Evolutionary conservation across 2,888 invertebrate species (phyloP).

Genomic region (Bembecia ichneumoniformis): DNA sequence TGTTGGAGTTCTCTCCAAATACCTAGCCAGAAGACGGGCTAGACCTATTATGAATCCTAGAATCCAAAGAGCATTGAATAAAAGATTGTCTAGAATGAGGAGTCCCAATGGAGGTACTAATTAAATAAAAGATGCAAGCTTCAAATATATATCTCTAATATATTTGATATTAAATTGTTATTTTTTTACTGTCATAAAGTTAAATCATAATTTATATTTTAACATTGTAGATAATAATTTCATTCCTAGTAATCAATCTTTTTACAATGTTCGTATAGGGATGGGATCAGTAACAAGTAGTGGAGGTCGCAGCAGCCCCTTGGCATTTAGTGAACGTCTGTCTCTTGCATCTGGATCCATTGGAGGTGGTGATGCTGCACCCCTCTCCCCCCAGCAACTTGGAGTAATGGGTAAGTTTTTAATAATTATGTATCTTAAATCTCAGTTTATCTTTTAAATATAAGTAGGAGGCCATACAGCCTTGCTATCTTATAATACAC

Average conservation of each 20-base stretch:
- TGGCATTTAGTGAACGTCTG: slow-evolving; percentile 75
- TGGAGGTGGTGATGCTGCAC: slow-evolving; percentile 73
- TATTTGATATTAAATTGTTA: not conserved
- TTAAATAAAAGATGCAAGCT: too few relatives aligned
- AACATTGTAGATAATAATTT: too few relatives aligned
- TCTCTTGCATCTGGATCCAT: slow-evolving; percentile 80
- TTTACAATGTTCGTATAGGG: slow-evolving; percentile 33
- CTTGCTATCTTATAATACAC: too few relatives aligned
- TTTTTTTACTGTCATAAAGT: not conserved
- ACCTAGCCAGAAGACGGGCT: slow-evolving; percentile 80
- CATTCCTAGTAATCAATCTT: too few relatives aligned
- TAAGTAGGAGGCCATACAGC: too few relatives aligned
- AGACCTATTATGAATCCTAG: slow-evolving; percentile 75
- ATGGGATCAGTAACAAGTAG: slow-evolving; percentile 78
- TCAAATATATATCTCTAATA: too few relatives aligned
- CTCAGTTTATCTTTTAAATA: not conserved
- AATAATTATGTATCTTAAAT: too few relatives aligned
- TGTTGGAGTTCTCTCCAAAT: slow-evolving; percentile 86
- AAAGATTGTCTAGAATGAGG: slow-evolving; percentile 76
- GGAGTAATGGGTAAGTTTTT: slow-evolving; percentile 88
- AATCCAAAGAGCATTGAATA: slow-evolving; percentile 67
- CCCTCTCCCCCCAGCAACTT: slow-evolving; percentile 87
- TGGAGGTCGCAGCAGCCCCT: slow-evolving; percentile 75
- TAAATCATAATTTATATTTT: not conserved
- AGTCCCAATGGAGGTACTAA: slow-evolving; percentile 78